Base-by-base conservation (phyloP, 2,113 vertebrate genomes). In the Sphaerodactylus townsendi region DNA sequence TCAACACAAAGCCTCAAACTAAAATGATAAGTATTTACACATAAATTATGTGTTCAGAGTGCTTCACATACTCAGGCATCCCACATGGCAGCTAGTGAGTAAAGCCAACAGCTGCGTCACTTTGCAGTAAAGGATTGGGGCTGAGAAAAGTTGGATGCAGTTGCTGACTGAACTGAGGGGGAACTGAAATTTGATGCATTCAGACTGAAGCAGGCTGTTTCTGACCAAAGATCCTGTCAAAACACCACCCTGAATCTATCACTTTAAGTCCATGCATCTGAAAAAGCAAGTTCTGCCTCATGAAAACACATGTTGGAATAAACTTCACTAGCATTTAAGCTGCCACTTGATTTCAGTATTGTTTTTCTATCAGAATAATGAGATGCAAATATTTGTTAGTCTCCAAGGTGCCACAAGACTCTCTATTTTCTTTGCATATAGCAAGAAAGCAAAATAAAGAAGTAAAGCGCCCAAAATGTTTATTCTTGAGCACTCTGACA, bases 11-110 rank as follows among this genome's bases (percentile, higher is more conserved):
- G 62, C 3, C 0, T 0, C 23, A 85, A 65, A 88, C 30, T 81
- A 84, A 85, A 3, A 62, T 19, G 88, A 84, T 69, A 91, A 85
- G 35, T 14, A 39, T 35, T 23, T 35, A 13, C 14, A 64, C 2
- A 77, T 8, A 76, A 19, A 56, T n/a, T 64, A 72, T n/a, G 25
- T 30, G 14, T 62, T 39, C n/a, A 17, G 64, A 65, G n/a, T 68
- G 44, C 14, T 74, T 30, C 13, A 75, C 15, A 74, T n/a, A 44
- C 10, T 68, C 10, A 14, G 35, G 28, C 37, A 69, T 30, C 13
- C 35, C 70, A 62, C 30, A 53, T 30, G 25, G 8, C 23, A 19
- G 25, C 13, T 11, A 15, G 37, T 25, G 68, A 21, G 19, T 2
- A 13, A 78, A 30, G 28, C 17, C n/a, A 28, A 37, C 15, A 37